Conservation (phyloP, 2,797 vertebrate genomes). For the Micrastur ruficollis region DNA sequence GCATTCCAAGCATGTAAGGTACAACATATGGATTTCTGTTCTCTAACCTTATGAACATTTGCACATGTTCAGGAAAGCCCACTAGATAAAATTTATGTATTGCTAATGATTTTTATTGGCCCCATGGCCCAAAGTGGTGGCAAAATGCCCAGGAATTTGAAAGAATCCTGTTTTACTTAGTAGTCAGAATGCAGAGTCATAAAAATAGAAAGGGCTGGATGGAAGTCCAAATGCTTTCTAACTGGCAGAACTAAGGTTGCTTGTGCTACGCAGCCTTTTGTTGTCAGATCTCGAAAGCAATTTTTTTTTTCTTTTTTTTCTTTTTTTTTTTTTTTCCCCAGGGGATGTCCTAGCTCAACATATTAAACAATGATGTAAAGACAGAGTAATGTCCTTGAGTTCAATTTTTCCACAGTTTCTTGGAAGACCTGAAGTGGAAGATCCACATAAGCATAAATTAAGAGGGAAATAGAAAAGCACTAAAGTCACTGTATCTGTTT, state of each 20-base stretch:
- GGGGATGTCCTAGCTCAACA: background rate
- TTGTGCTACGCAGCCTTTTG: background rate
- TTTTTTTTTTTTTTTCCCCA: background rate
- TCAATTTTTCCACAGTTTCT: background rate
- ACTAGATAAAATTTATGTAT: slow-evolving; percentile 80
- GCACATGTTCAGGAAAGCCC: slow-evolving; percentile 78
- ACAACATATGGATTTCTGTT: slow-evolving; percentile 55
- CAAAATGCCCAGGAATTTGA: slow-evolving; percentile 74
- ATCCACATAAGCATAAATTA: background rate
- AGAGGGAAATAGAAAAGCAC: background rate
- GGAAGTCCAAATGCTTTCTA: slow-evolving; percentile 25
- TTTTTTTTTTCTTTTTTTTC: background rate
- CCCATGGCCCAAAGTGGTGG: slow-evolving; percentile 68
- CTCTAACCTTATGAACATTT: slow-evolving; percentile 69
- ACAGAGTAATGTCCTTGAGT: background rate
- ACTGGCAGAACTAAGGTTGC: background rate
- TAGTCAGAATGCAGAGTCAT: slow-evolving; percentile 59
- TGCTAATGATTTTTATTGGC: slow-evolving; percentile 80
- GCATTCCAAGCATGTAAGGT: slow-evolving; percentile 34
- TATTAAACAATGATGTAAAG: background rate
- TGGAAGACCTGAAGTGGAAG: background rate
- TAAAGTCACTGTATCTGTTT: background rate
- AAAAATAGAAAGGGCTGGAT: slow-evolving; percentile 50
- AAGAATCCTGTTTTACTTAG: slow-evolving; percentile 73
- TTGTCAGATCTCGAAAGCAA: background rate